Evolutionary conservation across 2,797 vertebrate species (phyloP).

Genomic region (Nyctibius grandis): DNA sequence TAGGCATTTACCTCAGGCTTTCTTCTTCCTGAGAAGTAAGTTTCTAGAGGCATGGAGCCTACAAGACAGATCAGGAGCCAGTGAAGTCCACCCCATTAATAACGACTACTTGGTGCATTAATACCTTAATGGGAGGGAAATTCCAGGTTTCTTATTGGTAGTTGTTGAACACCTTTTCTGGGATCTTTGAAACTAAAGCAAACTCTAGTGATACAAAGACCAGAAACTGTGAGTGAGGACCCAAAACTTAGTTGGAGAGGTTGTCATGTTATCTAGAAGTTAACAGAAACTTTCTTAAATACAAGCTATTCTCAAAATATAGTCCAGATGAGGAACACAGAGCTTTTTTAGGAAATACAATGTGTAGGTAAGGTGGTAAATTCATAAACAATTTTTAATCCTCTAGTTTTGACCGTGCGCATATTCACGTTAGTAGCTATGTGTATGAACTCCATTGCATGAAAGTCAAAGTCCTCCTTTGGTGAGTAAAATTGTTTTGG

Average conservation of each 20-base stretch:
- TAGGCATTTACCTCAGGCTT: neutral
- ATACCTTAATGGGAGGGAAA: neutral
- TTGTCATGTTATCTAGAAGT: neutral
- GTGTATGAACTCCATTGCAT: neutral
- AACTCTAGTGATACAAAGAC: neutral
- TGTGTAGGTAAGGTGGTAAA: neutral
- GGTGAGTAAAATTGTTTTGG: neutral
- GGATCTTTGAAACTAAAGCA: neutral
- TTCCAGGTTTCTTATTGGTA: neutral
- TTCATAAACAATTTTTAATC: neutral
- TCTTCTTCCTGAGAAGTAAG: neutral
- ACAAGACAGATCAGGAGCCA: neutral
- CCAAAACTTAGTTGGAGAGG: neutral
- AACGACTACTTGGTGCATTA: accelerated
- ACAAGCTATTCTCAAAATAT: neutral
- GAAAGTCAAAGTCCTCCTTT: neutral
- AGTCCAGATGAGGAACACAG: accelerated
- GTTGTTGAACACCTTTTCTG: neutral
- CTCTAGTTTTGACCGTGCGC: neutral
- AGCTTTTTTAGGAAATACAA: neutral
- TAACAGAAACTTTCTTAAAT: neutral
- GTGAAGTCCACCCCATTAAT: neutral
- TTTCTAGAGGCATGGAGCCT: neutral
- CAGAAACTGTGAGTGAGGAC: neutral
- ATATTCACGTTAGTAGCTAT: accelerated